These are phyloP conservation scores for Drosophila erecta DNA, from an alignment of 1,140 invertebrate species.

Conservation along the genomic window DNA sequence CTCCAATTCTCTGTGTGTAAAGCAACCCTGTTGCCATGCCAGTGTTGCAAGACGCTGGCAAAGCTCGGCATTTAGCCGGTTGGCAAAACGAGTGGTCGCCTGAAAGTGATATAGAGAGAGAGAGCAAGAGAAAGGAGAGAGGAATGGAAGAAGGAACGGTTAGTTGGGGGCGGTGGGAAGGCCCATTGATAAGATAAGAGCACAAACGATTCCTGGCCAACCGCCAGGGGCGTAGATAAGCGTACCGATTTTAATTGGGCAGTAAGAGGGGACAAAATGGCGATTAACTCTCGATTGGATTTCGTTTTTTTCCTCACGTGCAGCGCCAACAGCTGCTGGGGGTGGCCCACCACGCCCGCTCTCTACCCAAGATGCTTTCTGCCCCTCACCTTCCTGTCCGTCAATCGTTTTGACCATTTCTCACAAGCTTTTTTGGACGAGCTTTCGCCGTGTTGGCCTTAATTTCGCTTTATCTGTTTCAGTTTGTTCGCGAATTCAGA, in stretches of 20 bases:
- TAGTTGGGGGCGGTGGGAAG: neutral
- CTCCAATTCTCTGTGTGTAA: neutral
- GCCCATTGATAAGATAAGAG: constrained; percentile 26
- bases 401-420: constrained; percentile 52
- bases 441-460: constrained; percentile 71
- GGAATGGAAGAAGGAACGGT: too few relatives aligned
- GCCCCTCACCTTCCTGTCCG: neutral
- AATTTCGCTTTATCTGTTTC: constrained; percentile 45
- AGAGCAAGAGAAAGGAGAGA: constrained; percentile 1
- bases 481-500: constrained; percentile 69
- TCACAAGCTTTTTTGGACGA: constrained; percentile 47
- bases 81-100: neutral
- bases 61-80: neutral
- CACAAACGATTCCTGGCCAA: constrained; percentile 29
- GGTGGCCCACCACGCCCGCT: constrained; percentile 2
- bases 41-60: constrained; percentile 23
- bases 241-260: constrained; percentile 50
- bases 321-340: constrained; percentile 33
- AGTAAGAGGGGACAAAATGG: constrained; percentile 42
- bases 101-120: neutral
- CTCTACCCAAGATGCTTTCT: neutral
- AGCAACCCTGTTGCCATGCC: neutral
- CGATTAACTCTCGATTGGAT: constrained; percentile 37
- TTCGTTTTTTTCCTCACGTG: constrained; percentile 48
- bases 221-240: constrained; percentile 57